These are phyloP conservation scores for Hycleus cichorii DNA, from an alignment of 1,140 invertebrate species.

Conservation along the genomic window DNA sequence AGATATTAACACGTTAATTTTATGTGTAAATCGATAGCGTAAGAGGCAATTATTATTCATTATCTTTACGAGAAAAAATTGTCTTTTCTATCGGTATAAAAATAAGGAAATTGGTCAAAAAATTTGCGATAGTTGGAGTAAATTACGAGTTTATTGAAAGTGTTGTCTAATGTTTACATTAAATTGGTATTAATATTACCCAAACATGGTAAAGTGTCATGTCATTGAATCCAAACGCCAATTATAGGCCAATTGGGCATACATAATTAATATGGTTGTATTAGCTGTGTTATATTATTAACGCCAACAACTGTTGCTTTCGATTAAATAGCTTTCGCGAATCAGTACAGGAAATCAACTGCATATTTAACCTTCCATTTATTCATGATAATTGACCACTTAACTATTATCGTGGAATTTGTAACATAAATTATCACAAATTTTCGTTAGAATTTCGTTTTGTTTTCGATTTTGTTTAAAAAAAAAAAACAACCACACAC, in stretches of 20 bases:
- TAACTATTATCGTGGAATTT: neutral
- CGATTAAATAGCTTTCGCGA: slow-evolving; percentile 16
- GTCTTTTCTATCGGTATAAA: no score
- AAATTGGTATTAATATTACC: slow-evolving; percentile 33
- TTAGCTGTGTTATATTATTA: slow-evolving; percentile 38
- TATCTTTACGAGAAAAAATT: no score
- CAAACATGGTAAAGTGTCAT: slow-evolving; percentile 33
- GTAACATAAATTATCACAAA: neutral
- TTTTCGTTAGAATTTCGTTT: neutral
- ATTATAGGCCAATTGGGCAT: slow-evolving; percentile 40
- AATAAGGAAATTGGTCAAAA: no score
- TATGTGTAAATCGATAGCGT: no score
- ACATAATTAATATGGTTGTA: slow-evolving; percentile 38
- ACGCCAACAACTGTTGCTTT: slow-evolving; percentile 37
- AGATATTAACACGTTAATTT: no score
- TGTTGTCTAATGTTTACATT: slow-evolving; percentile 21
- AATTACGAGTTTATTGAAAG: no score
- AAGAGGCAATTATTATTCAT: no score
- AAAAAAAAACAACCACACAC: neutral
- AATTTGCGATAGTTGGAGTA: no score
- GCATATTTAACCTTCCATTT: neutral
- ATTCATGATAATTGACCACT: slow-evolving; percentile 1
- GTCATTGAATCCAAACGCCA: slow-evolving; percentile 36
- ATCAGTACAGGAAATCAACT: neutral
- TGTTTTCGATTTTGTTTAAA: neutral